These are phyloP conservation scores for Pyrocoelia pectoralis DNA, from an alignment of 2,888 invertebrate species.

Conservation along the genomic window DNA sequence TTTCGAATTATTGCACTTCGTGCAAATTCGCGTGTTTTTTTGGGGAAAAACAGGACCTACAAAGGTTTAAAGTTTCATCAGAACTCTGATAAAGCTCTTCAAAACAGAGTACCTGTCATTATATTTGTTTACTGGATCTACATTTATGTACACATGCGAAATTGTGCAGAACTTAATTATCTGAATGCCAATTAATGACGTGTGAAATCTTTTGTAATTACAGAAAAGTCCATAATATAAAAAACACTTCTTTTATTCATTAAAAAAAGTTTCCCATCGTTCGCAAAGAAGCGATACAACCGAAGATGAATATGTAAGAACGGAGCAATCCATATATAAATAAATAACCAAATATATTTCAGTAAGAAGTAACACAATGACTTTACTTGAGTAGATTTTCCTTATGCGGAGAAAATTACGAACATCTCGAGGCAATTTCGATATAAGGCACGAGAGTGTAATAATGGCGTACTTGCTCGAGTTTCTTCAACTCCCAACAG, in stretches of 20 bases:
- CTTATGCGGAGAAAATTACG: constrained; percentile 29
- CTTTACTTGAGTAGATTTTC: constrained; percentile 17
- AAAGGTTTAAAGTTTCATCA: too few species aligned
- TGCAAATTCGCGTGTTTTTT: too few species aligned
- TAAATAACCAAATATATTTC: constrained; percentile 2
- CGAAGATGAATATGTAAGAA: not conserved
- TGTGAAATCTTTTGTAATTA: too few species aligned
- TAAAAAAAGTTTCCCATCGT: constrained; percentile 1
- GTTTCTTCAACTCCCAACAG: constrained; percentile 26
- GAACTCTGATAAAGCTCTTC: too few species aligned
- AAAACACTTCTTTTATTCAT: not conserved
- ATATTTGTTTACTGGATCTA: too few species aligned
- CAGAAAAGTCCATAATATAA: too few species aligned
- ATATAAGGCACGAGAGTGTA: constrained; percentile 35
- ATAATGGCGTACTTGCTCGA: constrained; percentile 22
- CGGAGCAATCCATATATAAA: not conserved
- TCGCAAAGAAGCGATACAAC: not conserved
- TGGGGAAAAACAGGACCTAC: too few species aligned
- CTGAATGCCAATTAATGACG: too few species aligned
- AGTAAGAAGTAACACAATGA: constrained; percentile 12
- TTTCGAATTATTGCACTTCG: too few species aligned
- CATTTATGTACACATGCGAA: too few species aligned
- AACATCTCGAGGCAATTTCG: constrained; percentile 21
- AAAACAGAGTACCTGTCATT: too few species aligned
- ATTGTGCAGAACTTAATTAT: too few species aligned